Conservation (phyloP, 2,888 invertebrate species). For the Heliconius hortense region DNA sequence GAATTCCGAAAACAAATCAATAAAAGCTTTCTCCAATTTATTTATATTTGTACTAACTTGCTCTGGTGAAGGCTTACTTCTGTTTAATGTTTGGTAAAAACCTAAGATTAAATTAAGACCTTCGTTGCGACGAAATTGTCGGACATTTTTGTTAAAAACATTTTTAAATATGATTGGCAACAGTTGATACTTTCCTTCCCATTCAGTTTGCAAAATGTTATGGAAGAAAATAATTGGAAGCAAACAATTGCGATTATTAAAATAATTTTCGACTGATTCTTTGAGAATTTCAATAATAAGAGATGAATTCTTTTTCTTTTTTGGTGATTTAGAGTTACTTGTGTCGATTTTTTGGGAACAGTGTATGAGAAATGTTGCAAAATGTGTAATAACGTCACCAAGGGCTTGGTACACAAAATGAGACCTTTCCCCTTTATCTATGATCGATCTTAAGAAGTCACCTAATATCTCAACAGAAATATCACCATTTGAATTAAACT, state of each 20-base stretch:
- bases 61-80: conserved; percentile 64
- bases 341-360: conserved; percentile 81
- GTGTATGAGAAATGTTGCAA: conserved; percentile 84
- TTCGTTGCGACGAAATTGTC: conserved; percentile 86
- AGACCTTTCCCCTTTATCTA: conserved; percentile 85
- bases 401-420: conserved; percentile 85
- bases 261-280: conserved; percentile 81
- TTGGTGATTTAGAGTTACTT: conserved; percentile 55
- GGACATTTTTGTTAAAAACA: conserved; percentile 81
- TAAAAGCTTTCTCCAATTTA: conserved; percentile 75
- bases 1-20: conserved; percentile 64
- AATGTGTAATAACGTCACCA: conserved; percentile 84
- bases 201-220: conserved; percentile 83
- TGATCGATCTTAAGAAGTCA: conserved; percentile 80
- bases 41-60: conserved; percentile 59
- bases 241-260: conserved; percentile 84
- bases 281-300: conserved; percentile 75
- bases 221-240: conserved; percentile 86
- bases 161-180: conserved; percentile 81
- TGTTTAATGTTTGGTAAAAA: conserved; percentile 84
- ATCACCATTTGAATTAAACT: conserved; percentile 81
- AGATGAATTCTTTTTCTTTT: conserved; percentile 57
- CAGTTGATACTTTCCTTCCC: conserved; percentile 84
- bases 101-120: conserved; percentile 84
- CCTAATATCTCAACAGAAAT: conserved; percentile 79